A percentile compares a stretch with the other conserved stretches of the same genome.
Conservation (phyloP, 2,113 vertebrate genomes). For the Rhadina sibilatrix region DNA sequence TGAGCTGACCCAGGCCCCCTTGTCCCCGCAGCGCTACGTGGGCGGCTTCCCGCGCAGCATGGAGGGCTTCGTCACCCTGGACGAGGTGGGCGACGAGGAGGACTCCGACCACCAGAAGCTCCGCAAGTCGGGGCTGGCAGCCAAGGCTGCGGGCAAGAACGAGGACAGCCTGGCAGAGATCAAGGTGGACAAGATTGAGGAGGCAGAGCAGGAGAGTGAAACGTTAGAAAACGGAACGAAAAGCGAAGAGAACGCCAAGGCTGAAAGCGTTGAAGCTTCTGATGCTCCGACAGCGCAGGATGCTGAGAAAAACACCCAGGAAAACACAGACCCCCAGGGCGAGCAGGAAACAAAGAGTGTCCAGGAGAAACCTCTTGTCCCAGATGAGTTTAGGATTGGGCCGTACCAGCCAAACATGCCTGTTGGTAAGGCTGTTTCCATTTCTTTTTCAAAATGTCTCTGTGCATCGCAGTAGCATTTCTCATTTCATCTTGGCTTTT, state of each 20-base stretch:
- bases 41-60: conserved; percentile 86
- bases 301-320: conserved; percentile 52
- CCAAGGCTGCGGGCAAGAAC: conserved; percentile 54
- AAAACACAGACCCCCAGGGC: conserved; percentile 57
- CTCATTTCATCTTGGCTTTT: conserved; percentile 44
- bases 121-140: conserved; percentile 60
- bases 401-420: conserved; percentile 85
- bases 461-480: conserved; percentile 18
- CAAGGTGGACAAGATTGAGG: conserved; percentile 77
- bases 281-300: conserved; percentile 34
- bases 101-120: conserved; percentile 74
- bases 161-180: conserved; percentile 73
- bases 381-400: conserved; percentile 80
- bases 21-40: conserved; percentile 69
- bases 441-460: background rate
- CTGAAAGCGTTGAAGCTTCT: conserved; percentile 50
- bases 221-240: conserved; percentile 77
- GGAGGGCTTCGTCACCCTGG: conserved; percentile 93
- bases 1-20: conserved; percentile 25
- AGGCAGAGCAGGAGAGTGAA: conserved; percentile 75
- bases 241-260: conserved; percentile 63
- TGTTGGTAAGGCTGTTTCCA: conserved; percentile 80
- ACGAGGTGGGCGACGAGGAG: conserved; percentile 90
- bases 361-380: conserved; percentile 67
- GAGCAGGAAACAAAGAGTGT: conserved; percentile 63